Conservation (phyloP, 2,888 invertebrate genomes). For the Elgonia sp. region DNA sequence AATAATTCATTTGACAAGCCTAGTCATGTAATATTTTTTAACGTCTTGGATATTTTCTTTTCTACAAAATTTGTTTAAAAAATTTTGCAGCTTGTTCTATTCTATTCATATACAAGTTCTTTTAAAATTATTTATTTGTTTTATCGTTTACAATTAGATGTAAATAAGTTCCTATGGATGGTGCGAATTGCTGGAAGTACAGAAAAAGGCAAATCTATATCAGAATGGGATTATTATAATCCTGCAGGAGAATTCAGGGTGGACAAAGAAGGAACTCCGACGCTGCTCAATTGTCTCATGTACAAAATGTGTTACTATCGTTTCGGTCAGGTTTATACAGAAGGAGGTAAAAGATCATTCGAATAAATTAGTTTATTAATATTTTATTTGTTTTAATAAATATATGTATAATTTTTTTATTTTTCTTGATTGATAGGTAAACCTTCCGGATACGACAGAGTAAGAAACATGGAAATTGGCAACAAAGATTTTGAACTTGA, state of each 20-base stretch:
- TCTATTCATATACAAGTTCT: too few relatives aligned
- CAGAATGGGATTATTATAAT: constrained; percentile 98
- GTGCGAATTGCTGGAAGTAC: constrained; percentile 98
- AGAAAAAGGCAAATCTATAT: constrained; percentile 97
- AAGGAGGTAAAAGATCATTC: too few relatives aligned
- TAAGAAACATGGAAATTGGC: constrained; percentile 98
- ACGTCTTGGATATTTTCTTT: too few relatives aligned
- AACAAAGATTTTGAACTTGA: constrained; percentile 99
- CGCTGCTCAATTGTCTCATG: constrained; percentile 98
- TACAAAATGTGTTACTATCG: constrained; percentile 99
- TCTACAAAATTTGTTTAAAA: too few relatives aligned
- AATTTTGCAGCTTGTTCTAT: too few relatives aligned
- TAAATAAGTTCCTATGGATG: constrained; percentile 99
- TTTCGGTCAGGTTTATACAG: constrained; percentile 93
- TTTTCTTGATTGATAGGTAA: constrained; percentile 90
- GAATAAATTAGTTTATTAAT: too few relatives aligned
- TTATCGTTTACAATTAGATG: too few relatives aligned
- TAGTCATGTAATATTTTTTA: too few relatives aligned
- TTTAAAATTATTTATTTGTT: too few relatives aligned
- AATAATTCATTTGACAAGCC: too few relatives aligned
- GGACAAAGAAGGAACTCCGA: constrained; percentile 96
- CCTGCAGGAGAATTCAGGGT: constrained; percentile 98
- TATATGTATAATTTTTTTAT: too few relatives aligned
- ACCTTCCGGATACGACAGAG: constrained; percentile 98
- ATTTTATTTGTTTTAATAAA: too few relatives aligned